These are phyloP conservation scores for Propithecus coquereli DNA, from an alignment of 2,113 vertebrate species.

Conservation along the genomic window DNA sequence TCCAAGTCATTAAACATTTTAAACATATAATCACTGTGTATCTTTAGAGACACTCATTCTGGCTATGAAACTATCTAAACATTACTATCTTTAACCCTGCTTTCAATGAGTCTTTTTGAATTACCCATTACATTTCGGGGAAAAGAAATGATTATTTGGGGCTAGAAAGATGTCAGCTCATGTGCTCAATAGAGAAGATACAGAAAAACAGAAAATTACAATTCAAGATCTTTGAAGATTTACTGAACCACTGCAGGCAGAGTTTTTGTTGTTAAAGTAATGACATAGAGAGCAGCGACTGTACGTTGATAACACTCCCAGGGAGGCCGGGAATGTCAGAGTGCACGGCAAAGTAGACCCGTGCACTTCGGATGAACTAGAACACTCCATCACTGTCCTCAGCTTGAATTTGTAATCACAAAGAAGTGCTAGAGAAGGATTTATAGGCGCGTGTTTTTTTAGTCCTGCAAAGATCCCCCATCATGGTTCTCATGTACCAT, in stretches of 20 bases:
- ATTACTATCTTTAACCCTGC: not conserved
- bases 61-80: not conserved
- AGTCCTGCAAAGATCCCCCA: not conserved
- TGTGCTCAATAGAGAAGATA: not conserved
- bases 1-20: not conserved
- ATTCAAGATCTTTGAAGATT: not conserved
- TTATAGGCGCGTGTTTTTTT: not conserved
- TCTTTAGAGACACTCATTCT: not conserved
- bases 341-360: rapidly evolving
- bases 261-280: not conserved
- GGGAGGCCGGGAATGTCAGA: not conserved
- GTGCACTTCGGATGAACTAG: not conserved
- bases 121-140: not conserved
- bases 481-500: not conserved
- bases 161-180: not conserved
- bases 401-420: slow-evolving; percentile 21
- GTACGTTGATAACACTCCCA: rapidly evolving
- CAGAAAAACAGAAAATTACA: not conserved
- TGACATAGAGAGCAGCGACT: rapidly evolving
- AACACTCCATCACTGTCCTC: not conserved
- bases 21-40: not conserved
- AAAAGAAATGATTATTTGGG: not conserved
- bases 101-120: not conserved
- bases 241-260: not conserved
- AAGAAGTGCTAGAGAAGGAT: not conserved